These are phyloP conservation scores for Ifrita kowaldi DNA, from an alignment of 2,113 vertebrate genomes.

Conservation along the genomic window DNA sequence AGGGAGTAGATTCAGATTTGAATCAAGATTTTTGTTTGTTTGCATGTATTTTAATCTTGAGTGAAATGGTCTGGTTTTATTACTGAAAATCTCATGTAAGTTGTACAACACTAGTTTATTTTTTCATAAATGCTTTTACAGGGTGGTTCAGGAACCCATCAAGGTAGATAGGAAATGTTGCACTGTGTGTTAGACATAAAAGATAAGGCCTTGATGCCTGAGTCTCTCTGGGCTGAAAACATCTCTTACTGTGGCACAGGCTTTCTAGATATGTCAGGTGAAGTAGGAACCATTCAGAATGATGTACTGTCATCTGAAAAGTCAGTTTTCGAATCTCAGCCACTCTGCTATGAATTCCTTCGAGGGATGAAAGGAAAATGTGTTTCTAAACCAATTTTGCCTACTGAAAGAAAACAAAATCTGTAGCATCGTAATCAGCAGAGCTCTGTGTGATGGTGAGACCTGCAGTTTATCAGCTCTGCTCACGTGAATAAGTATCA, in stretches of 20 bases:
- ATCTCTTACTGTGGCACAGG: not conserved
- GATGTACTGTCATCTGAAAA: not conserved
- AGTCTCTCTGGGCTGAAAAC: not conserved
- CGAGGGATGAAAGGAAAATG: not conserved
- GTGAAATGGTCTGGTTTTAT: not conserved
- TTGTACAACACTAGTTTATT: not conserved
- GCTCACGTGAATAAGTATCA: constrained; percentile 38
- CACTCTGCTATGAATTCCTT: not conserved
- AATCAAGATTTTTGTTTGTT: not conserved
- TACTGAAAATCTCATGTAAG: not conserved
- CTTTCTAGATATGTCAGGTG: not conserved
- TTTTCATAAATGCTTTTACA: not conserved
- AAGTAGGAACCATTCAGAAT: not conserved
- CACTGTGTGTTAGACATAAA: not conserved
- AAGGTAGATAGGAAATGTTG: not conserved
- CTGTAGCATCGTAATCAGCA: not conserved
- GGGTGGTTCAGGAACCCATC: not conserved
- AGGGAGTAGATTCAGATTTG: not conserved
- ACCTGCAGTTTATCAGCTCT: constrained; percentile 24
- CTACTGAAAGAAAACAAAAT: constrained; percentile 29
- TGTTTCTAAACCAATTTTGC: constrained; percentile 12
- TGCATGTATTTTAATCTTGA: not conserved
- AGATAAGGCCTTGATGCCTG: not conserved
- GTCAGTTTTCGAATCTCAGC: not conserved
- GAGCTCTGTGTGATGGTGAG: not conserved